Evolutionary conservation across 2,888 invertebrate genomes (phyloP).

Genomic region (Agonopterix heracliana): DNA sequence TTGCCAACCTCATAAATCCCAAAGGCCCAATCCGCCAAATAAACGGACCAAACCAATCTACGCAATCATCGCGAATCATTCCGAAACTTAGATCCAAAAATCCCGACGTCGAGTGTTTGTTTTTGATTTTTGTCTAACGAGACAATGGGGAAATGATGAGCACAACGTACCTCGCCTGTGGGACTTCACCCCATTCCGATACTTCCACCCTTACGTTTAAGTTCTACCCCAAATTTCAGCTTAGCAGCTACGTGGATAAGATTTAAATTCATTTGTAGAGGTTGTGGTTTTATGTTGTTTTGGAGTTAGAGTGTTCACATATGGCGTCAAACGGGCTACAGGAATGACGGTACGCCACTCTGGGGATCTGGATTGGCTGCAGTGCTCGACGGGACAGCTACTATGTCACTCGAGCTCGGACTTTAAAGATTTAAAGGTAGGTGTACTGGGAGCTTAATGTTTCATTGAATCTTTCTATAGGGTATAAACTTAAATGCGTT

Average conservation of each 20-base stretch:
- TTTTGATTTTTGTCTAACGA: conserved; percentile 77
- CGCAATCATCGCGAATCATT: conserved; percentile 62
- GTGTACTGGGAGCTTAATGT: background rate
- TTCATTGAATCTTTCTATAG: background rate
- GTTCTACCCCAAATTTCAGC: background rate
- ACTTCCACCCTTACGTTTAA: conserved; percentile 38
- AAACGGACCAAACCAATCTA: conserved; percentile 36
- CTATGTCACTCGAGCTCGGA: conserved; percentile 45
- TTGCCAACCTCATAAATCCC: conserved; percentile 25
- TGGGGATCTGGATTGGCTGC: conserved; percentile 66
- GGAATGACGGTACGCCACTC: conserved; percentile 69
- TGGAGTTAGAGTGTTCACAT: conserved; percentile 42
- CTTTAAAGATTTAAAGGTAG: conserved; percentile 41
- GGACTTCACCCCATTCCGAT: conserved; percentile 64
- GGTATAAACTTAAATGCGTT: no score
- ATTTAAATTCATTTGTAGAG: conserved; percentile 33
- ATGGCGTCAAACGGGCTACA: conserved; percentile 73
- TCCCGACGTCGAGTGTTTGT: conserved; percentile 68
- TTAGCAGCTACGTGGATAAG: conserved; percentile 39
- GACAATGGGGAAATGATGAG: conserved; percentile 77
- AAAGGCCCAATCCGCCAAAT: conserved; percentile 52
- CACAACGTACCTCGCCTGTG: conserved; percentile 66
- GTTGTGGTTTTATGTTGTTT: conserved; percentile 38
- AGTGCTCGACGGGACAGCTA: conserved; percentile 49
- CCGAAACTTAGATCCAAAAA: conserved; percentile 63